phyloP scores from a whole-genome alignment of 30 jellyfish, hydroid and myxozoan species.

The Morbakka virulenta region DNA sequence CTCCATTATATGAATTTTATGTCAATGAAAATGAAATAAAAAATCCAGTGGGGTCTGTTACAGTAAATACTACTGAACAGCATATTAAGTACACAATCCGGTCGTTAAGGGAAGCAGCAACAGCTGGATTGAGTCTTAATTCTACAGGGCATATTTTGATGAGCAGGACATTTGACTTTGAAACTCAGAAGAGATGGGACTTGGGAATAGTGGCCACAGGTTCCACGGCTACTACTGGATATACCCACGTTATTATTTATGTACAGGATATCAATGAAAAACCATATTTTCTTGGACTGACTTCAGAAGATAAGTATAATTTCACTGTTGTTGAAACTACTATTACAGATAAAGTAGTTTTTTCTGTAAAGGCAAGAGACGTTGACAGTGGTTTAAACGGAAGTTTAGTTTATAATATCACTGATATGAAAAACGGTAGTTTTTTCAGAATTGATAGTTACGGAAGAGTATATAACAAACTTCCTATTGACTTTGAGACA shows the following conservation, averaged over 20 bases:
- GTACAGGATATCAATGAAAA: constrained; percentile 55
- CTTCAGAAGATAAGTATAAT: constrained; percentile 14
- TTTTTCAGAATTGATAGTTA: constrained; percentile 35
- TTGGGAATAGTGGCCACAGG: constrained; percentile 31
- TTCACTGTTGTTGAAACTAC: constrained; percentile 37
- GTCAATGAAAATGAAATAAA: constrained; percentile 30
- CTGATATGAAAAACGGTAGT: background rate
- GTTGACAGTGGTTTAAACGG: constrained; percentile 20
- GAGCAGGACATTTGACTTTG: constrained; percentile 35
- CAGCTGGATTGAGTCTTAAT: background rate
- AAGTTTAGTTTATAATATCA: background rate
- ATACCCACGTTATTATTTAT: constrained; percentile 31
- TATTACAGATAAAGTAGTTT: constrained; percentile 10
- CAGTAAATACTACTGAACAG: constrained; percentile 31
- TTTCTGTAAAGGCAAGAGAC: constrained; percentile 39
- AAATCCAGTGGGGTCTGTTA: background rate
- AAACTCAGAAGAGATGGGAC: constrained; percentile 14
- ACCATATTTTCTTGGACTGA: constrained; percentile 47
- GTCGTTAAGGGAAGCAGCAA: constrained; percentile 19
- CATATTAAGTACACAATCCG: constrained; percentile 20
- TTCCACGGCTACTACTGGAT: constrained; percentile 41
- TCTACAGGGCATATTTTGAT: constrained; percentile 21
- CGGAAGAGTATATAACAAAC: constrained; percentile 39
- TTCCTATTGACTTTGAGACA: constrained; percentile 31
- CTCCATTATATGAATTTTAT: constrained; percentile 25